Base-by-base conservation (phyloP, 2,797 vertebrate species). In the Crossoptilon crossoptilon region DNA sequence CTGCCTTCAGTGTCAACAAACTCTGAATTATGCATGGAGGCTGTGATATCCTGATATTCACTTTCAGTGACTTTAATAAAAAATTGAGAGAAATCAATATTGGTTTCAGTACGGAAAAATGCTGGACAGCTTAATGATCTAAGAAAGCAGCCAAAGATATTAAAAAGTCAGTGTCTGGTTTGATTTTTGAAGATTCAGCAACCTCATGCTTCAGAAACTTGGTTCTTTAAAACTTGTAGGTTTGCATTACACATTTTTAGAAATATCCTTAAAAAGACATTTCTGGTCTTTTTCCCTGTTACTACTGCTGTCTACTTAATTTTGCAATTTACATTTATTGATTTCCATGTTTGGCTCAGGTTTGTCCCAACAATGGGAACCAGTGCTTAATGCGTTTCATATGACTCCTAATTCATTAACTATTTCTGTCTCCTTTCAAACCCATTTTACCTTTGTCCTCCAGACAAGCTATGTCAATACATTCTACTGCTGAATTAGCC, bases 51-150 rank as follows among this genome's bases (percentile, higher is more conserved):
- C 69, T 90, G 84, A 87, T 95, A 93, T 46, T 91, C 78, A 85
- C 62, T 91, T 91, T 90, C 88, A 90, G 71, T 81, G 88, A 75
- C 71, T 96, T 97, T 78, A 91, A 95, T 94, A 92, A 91, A 95
- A 55, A 72, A 89, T 9, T 8, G 24, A 88, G 62, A 88, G 67
- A 96, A 95, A 96, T 96, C 95, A 87, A 94, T 95, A 94, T 6
- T n/a, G 33, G 69, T 60, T 23, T 2, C 49, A 80, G 53, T 55
- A 85, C 64, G 63, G 35, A 90, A 51, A 84, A 90, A 85, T 43
- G 9, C 41, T 83, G 78, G 41, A 83, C 79, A 96, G n/a, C 37
- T 69, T 89, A 84, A 58, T 86, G 48, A 93, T 74, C 39, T 87
- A 15, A 95, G 71, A 51, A 88, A 88, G 63, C 39, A 82, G 31